Percentiles rank a stretch among this genome's conserved stretches.
phyloP scores from a whole-genome alignment of 2,797 vertebrate genomes.

The Siniperca scherzeri region DNA sequence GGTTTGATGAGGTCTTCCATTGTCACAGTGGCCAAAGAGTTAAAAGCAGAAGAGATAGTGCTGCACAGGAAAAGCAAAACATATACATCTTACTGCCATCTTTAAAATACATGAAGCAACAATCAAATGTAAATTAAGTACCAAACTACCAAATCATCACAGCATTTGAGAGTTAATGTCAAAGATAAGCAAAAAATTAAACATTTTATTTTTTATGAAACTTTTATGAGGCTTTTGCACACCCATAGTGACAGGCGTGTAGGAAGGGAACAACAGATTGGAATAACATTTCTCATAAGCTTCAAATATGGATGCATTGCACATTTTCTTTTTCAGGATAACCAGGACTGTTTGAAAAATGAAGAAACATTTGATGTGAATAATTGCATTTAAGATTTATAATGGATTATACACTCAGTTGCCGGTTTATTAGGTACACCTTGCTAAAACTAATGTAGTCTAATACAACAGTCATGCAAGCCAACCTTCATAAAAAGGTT shows the following conservation, averaged over 20 bases:
- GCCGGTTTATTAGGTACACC: not conserved
- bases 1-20: slow-evolving; percentile 94
- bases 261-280: not conserved
- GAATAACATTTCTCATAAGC: not conserved
- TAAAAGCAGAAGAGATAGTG: slow-evolving; percentile 94
- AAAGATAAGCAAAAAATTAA: not conserved
- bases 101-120: not conserved
- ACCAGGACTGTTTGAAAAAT: not conserved
- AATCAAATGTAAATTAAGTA: not conserved
- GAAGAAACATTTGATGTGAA: not conserved
- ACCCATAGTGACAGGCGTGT: not conserved
- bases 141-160: not conserved
- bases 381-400: not conserved
- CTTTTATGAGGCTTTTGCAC: not conserved
- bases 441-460: not conserved
- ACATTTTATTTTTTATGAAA: not conserved
- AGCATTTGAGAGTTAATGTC: not conserved
- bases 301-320: not conserved
- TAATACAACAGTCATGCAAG: not conserved
- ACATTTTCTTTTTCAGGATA: not conserved
- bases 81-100: not conserved
- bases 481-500: too few species aligned
- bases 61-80: slow-evolving; percentile 67
- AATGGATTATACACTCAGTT: not conserved
- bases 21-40: slow-evolving; percentile 93